Conservation (phyloP, 2,113 vertebrate genomes). For the Actinemys pallida region DNA sequence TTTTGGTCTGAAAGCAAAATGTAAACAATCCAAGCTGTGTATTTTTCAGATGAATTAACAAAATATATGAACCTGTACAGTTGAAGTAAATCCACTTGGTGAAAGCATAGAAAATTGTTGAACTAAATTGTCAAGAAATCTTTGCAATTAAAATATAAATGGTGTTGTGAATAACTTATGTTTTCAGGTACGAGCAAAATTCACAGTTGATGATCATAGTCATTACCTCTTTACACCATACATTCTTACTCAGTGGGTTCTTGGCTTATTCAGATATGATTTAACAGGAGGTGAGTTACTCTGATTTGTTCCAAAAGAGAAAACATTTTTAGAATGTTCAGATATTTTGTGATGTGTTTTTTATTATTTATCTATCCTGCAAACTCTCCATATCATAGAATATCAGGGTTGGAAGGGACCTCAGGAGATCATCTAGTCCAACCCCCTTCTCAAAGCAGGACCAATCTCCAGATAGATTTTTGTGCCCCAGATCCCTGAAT, state of each 20-base stretch:
- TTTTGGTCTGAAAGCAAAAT: neutral
- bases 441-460: too few relatives aligned
- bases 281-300: conserved; percentile 88
- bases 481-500: too few relatives aligned
- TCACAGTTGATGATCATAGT: conserved; percentile 94
- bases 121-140: neutral
- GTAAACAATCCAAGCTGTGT: neutral
- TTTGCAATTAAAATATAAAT: neutral
- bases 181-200: conserved; percentile 89
- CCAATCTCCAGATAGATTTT: too few relatives aligned
- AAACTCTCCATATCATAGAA: neutral
- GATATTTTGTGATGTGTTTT: neutral
- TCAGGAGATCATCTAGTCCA: too few relatives aligned
- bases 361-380: neutral
- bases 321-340: neutral
- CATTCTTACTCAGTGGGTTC: conserved; percentile 96
- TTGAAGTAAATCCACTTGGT: neutral
- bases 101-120: neutral
- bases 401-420: too few relatives aligned
- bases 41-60: neutral
- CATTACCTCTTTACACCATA: conserved; percentile 97
- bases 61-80: neutral
- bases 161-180: neutral
- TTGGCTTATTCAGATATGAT: conserved; percentile 95
- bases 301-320: conserved; percentile 11